Percentiles rank a stretch among this genome's conserved stretches.
Conservation (phyloP, 2,797 vertebrate genomes). For the Squalus acanthias region DNA sequence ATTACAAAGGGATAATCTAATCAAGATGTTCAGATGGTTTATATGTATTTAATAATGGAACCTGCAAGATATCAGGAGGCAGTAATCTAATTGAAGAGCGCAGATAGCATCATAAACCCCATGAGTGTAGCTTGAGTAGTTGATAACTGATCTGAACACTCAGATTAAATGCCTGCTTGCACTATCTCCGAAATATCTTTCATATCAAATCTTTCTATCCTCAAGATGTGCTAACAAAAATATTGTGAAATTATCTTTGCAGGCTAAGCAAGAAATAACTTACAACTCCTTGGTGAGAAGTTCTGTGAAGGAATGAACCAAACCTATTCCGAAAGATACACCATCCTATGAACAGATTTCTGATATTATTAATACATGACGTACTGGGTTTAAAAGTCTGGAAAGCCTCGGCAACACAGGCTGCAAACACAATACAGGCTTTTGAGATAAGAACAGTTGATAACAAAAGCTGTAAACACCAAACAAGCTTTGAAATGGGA, state of each 20-base stretch:
- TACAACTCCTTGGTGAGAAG: background rate
- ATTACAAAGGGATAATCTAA: slow-evolving; percentile 29
- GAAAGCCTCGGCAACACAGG: too few species aligned
- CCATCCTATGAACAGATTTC: too few species aligned
- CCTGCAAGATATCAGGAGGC: background rate
- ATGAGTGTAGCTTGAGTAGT: background rate
- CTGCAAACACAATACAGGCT: too few species aligned
- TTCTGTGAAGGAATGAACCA: too few species aligned
- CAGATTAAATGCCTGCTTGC: background rate
- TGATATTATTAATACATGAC: too few species aligned
- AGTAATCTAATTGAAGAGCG: slow-evolving; percentile 9
- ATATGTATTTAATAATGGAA: slow-evolving; percentile 34
- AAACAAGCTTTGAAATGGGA: too few species aligned
- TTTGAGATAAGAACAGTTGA: too few species aligned
- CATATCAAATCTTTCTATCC: slow-evolving; percentile 1
- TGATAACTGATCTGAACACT: background rate
- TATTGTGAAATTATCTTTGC: background rate
- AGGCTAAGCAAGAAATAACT: background rate
- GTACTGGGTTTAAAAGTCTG: too few species aligned
- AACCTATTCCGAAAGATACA: too few species aligned
- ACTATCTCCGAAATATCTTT: background rate
- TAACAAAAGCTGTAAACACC: too few species aligned
- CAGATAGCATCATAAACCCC: slow-evolving; percentile 1
- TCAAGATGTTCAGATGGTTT: slow-evolving; percentile 32
- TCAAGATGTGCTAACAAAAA: background rate